Base-by-base conservation (phyloP, 1,140 invertebrate genomes). In the Drosophila chauvacae region DNA sequence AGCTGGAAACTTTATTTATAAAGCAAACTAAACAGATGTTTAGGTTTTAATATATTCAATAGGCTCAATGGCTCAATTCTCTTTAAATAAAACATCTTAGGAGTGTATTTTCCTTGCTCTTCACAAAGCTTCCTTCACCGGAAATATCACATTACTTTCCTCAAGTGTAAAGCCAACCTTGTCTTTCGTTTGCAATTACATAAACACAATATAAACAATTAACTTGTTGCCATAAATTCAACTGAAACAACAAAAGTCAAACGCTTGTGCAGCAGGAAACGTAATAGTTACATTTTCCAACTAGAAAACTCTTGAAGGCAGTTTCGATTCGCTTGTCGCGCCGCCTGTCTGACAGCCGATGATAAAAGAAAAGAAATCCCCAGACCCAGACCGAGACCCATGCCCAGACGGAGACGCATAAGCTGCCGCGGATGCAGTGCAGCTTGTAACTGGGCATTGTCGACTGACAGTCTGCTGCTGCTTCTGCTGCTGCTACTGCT, bases 191-290 rank as follows among this genome's bases (percentile, higher is more conserved):
- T 30, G 42, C 42, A 75, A 73, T 80, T 87, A 65, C 71, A 88
- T 70, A 74, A 63, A 51, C 48, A 81, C 64, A 81, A 70, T 81
- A 51, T 35, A 70, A 87, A 87, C 80, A 87, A 87, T 86, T 87
- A 79, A 79, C 69, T 64, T 71, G 65, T 72, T 75, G 79, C 75
- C 45, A 75, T 60, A 62, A 86, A 78, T 71, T 75, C 37, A 10
- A 71, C 37, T 16, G 18, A 44, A 48, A 48, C 28, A 51, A 68
- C 64, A 62, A 80, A 72, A 63, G 53, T 26, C 60, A 41, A 47
- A 39, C 58, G 42, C 50, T 51, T 60, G 23, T 57, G 44, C 48
- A 50, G 28, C 63, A 70, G 80, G 68, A 87, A 88, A 88, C 53
- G 80, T 73, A 69, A 80, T 77, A 72, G 80, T 80, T 39, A 68